These are phyloP conservation scores for Cochlearius cochlearius DNA, from an alignment of 2,113 vertebrate genomes.

Conservation along the genomic window DNA sequence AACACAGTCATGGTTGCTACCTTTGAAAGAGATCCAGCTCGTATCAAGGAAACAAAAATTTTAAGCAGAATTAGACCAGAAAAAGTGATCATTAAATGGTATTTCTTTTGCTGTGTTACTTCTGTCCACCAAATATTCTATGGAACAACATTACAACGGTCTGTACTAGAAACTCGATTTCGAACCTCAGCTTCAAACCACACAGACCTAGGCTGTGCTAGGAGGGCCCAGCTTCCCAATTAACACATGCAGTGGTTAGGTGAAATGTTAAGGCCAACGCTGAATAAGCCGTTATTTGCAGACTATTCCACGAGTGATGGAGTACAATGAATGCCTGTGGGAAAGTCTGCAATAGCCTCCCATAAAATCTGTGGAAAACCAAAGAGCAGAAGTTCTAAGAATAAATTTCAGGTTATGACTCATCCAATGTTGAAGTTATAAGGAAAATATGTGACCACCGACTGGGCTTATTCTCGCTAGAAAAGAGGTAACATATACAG, in stretches of 20 bases:
- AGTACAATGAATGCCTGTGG: constrained; percentile 1
- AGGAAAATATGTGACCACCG: constrained; percentile 32
- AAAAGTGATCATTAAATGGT: background rate
- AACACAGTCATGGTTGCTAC: background rate
- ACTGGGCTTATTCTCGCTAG: background rate
- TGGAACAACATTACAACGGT: background rate
- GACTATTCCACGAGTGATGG: background rate
- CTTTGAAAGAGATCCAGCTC: background rate
- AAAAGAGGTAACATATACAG: background rate
- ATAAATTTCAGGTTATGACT: constrained; percentile 27
- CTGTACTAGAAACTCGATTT: background rate
- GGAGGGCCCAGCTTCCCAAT: background rate
- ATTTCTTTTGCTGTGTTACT: background rate
- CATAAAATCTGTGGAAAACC: constrained; percentile 25
- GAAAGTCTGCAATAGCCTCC: background rate
- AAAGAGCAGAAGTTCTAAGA: constrained; percentile 35
- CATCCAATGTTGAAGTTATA: constrained; percentile 24
- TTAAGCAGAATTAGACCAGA: background rate
- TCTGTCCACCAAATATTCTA: background rate
- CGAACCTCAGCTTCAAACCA: background rate
- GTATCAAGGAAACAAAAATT: background rate
- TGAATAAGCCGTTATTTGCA: background rate
- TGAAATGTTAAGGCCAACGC: background rate
- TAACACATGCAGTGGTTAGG: background rate
- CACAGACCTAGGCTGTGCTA: background rate